Evolutionary conservation across 2,797 vertebrate species (phyloP).

Genomic region (Tamandua tetradactyla): DNA sequence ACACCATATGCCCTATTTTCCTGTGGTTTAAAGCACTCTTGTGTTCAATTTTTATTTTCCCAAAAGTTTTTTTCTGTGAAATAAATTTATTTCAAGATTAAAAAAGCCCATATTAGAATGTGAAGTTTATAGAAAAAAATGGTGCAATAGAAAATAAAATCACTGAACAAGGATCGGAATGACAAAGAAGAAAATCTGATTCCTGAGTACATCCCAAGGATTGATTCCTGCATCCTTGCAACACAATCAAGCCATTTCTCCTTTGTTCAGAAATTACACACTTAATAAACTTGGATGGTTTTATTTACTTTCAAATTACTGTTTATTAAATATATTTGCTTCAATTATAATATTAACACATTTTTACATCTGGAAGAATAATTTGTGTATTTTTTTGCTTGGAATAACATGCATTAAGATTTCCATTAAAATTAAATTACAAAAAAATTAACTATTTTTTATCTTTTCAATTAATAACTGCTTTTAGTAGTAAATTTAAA

Average conservation of each 20-base stretch:
- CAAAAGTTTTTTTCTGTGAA: background rate
- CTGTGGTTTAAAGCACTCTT: background rate
- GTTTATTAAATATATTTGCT: background rate
- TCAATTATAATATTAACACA: background rate
- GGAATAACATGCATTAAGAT: background rate
- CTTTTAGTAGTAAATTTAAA: no score
- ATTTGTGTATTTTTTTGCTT: background rate
- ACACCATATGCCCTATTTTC: background rate
- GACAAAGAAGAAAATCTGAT: accelerated
- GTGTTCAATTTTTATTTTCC: background rate
- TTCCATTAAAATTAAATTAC: background rate
- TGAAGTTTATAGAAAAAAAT: background rate
- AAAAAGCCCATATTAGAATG: background rate
- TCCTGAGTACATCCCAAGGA: background rate
- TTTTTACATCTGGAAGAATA: background rate
- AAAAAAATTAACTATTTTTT: no score
- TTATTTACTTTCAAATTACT: background rate
- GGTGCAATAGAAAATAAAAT: background rate
- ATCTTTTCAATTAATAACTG: no score
- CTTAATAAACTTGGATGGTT: background rate
- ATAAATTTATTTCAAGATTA: background rate
- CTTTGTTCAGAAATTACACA: background rate
- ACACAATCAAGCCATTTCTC: background rate
- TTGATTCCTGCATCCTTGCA: background rate
- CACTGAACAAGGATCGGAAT: background rate